Evolutionary conservation across 2,113 vertebrate genomes (phyloP).

Genomic region (Haemorhous mexicanus): DNA sequence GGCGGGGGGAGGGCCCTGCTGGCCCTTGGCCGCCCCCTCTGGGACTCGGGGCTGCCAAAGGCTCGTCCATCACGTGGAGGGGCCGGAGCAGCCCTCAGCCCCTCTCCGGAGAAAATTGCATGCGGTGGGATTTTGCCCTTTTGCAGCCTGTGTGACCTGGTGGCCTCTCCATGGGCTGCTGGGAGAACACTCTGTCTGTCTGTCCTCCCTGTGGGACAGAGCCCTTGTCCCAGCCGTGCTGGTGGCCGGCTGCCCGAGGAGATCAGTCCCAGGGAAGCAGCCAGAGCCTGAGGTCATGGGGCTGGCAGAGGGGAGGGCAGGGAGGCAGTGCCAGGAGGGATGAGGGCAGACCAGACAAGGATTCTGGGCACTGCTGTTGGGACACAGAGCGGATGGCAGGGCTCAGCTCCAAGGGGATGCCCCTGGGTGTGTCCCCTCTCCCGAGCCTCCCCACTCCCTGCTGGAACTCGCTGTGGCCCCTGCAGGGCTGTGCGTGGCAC

Average conservation of each 20-base stretch:
- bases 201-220: not conserved
- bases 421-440: not conserved
- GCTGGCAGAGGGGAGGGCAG: not conserved
- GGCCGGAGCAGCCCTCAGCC: not conserved
- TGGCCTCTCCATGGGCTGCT: not conserved
- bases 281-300: not conserved
- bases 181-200: not conserved
- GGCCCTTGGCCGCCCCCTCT: fast-evolving
- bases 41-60: not conserved
- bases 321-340: not conserved
- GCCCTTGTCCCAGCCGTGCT: fast-evolving
- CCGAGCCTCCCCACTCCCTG: fast-evolving
- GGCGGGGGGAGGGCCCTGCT: not conserved
- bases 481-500: not conserved
- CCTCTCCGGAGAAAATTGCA: fast-evolving
- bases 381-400: fast-evolving
- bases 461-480: not conserved
- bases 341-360: not conserved
- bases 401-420: not conserved
- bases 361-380: fast-evolving
- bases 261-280: not conserved
- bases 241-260: not conserved
- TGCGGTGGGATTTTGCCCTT: not conserved
- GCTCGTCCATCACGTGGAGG: not conserved
- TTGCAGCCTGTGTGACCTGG: fast-evolving